Percentiles rank a stretch among this genome's conserved stretches.
Conservation (phyloP, 2,113 vertebrate genomes). For the Sebastes schlegelii region DNA sequence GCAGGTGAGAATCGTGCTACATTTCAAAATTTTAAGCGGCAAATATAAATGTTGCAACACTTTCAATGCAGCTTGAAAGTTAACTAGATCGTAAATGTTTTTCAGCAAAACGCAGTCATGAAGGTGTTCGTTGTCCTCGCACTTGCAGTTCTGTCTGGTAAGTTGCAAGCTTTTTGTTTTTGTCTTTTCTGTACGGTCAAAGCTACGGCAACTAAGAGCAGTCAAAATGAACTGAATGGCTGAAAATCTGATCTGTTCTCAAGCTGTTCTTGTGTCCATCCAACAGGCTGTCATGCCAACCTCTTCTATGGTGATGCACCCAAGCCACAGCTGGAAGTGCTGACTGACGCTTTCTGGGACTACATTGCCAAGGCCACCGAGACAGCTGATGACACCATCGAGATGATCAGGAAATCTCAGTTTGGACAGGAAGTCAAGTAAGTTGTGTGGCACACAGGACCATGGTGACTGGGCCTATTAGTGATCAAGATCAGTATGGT, state of each 20-base stretch:
- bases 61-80: neutral
- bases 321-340: constrained; percentile 82
- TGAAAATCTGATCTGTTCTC: neutral
- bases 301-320: constrained; percentile 82
- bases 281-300: constrained; percentile 83
- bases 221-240: neutral
- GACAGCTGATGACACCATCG: constrained; percentile 83
- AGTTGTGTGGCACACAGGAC: constrained; percentile 32
- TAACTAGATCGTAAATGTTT: constrained; percentile 19
- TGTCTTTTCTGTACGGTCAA: neutral
- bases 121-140: constrained; percentile 74
- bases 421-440: constrained; percentile 85
- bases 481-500: neutral
- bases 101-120: constrained; percentile 67
- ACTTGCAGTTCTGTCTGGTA: constrained; percentile 78
- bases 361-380: constrained; percentile 83
- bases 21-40: neutral
- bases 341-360: constrained; percentile 85
- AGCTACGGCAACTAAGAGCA: neutral
- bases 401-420: constrained; percentile 83
- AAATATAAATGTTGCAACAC: neutral
- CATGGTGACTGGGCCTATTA: neutral
- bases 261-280: neutral
- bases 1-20: constrained; percentile 61
- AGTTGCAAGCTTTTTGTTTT: constrained; percentile 28